Evolutionary conservation across 2,888 invertebrate species (phyloP).

Genomic region (Lasioglossum leucozonium): DNA sequence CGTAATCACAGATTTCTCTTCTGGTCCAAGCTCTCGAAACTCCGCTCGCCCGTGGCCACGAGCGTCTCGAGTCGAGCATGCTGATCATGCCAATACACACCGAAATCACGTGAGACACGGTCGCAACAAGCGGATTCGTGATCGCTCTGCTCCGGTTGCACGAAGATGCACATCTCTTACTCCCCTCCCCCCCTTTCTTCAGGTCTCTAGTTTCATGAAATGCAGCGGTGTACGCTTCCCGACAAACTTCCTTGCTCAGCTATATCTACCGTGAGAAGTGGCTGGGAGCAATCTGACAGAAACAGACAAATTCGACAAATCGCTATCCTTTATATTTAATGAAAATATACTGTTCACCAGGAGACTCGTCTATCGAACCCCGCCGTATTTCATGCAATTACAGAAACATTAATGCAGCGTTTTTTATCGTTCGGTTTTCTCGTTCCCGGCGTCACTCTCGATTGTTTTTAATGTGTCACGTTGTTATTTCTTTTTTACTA

Average conservation of each 20-base stretch:
- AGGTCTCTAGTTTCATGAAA: not conserved
- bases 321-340: too few relatives aligned
- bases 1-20: conserved; percentile 18
- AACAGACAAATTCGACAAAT: too few relatives aligned
- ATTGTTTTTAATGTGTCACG: too few relatives aligned
- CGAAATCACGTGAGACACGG: conserved; percentile 37
- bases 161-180: conserved; percentile 27
- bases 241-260: not conserved
- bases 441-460: too few relatives aligned
- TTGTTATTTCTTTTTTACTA: too few relatives aligned
- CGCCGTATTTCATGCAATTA: too few relatives aligned
- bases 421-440: too few relatives aligned
- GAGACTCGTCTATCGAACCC: too few relatives aligned
- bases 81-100: conserved; percentile 35
- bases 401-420: too few relatives aligned
- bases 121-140: conserved; percentile 35
- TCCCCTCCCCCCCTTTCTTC: not conserved
- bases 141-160: conserved; percentile 42
- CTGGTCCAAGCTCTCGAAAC: conserved; percentile 6
- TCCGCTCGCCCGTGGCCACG: not conserved
- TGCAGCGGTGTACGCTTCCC: not conserved
- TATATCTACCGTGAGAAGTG: too few relatives aligned
- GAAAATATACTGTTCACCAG: too few relatives aligned
- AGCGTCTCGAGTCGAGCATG: not conserved
- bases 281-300: too few relatives aligned